Base-by-base conservation (phyloP, 2,888 invertebrate species). In the Schizotus pectinicornis region DNA sequence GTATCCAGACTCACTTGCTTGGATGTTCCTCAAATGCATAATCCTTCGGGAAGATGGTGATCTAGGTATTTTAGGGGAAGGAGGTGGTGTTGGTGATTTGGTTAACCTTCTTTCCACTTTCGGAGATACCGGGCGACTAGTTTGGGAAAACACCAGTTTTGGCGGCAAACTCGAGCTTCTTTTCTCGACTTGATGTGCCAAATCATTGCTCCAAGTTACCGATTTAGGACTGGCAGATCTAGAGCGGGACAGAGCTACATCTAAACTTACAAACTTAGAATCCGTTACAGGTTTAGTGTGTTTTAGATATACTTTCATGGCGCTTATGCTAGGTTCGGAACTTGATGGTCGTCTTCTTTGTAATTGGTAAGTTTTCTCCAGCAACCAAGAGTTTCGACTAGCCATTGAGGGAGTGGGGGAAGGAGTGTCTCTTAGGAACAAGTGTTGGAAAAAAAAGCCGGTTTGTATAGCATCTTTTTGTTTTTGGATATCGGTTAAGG, bases 261-360 rank as follows among this genome's bases (percentile, higher is more conserved):
- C 90, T 81, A 87, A 83, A 67, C 84, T 83, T 69, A 85, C 85
- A 75, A 91, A 91, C 68, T 88, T 86, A 1, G 90, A 91, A 64
- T 88, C 84, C 1, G 87, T 85, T 0, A 91, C 90, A 3, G 91
- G 89, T 70, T 85, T 86, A 62, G 88, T 86, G 67, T 88, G 84
- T 38, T 85, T 82, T 36, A 90, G 80, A 72, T 90, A 91, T 32
- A 86, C 82, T 71, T 86, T 87, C 61, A 88, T 72, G 3, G 84
- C 80, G 37, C 82, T 77, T 14, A 84, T 75, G 6, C 86, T 84
- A 51, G 87, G 86, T 56, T 88, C 86, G 31, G 65, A 63, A 7
- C 68, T 61, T 0, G 71, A 69, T 2, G 69, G 58, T 47, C 65
- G 61, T 39, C 69, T 63, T 55, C 68, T 67, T 65, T 89, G 87